Evolutionary conservation across 1,140 invertebrate species (phyloP), one percentile per base, ranked within the genome.

Genomic region (Calephelis nemesis): DNA sequence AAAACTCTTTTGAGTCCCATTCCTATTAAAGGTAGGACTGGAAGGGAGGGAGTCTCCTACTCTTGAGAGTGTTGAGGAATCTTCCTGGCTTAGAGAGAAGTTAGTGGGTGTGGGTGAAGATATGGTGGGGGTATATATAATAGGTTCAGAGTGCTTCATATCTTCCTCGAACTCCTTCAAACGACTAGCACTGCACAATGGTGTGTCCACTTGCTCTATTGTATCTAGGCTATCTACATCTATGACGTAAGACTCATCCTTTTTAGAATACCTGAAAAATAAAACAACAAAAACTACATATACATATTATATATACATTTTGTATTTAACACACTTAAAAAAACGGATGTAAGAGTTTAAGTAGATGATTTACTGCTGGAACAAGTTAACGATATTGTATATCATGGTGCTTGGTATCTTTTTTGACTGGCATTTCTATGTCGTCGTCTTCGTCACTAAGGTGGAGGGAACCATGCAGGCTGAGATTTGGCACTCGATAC

Each of bases 181-280:
- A 0, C 70, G 72, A 30, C 82, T 85, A 4, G 92, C 87, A 68
- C 90, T 92, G 79, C 92, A 92, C 7, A 92, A 80, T 0, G 92
- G 92, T 0, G 88, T 92, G 13, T 87, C 87, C 0, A 92, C 86
- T 68, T 90, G 83, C 49, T 91, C 85, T 0, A 90, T 80, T 0
- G 83, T 81, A 69, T 92, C 79, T 7, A 92, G 71, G 30, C 86
- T 80, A 1, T 91, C 90, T 0, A 72, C 47, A 62, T 92, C 88
- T 4, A 92, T 89, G 2, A 73, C 68, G 72, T 92, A 92, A 3
- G 84, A 73, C 75, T 88, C 85, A 0, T 87, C 69, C 63, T 84
- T 81, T 66, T 82, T 84, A 19, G 79, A 86, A 66, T 90, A 92
- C 15, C 92, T 92, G 75, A 7, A 79, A 79, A n/a, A n/a, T n/a